Base-by-base conservation (phyloP, 2,113 vertebrate genomes). In the Regulus satrapa region DNA sequence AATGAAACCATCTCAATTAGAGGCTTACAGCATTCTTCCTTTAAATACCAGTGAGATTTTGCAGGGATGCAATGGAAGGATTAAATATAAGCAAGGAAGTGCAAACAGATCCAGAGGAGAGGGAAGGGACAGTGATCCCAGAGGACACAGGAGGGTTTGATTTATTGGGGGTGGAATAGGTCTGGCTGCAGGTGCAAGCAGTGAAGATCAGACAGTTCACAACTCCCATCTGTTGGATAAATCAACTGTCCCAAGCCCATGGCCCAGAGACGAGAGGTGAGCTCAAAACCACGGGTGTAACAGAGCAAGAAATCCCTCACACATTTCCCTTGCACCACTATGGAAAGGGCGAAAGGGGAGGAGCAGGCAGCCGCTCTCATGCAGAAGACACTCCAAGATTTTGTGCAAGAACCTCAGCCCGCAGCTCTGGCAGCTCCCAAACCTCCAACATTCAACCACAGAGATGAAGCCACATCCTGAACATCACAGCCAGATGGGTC, bases 71-170 rank as follows among this genome's bases (percentile, higher is more conserved):
- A 90, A 51, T 34, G 34, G 51, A 52, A 93, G 31, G 84, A 89
- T 93, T 91, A 91, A 91, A 85, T 76, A 72, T 38, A 92, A 89
- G 92, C 54, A 88, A 87, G 67, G 84, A 86, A 87, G 45, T 51
- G 34, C 62, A 93, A 88, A 74, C 14, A 23, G 88, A 85, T 79
- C 66, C 2, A 1, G 79, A 83, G 49, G 20, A 86, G 54, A 75
- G 29, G 61, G 48, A 43, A 82, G 82, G 56, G 71, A 52, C 14
- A 2, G 29, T 1, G 2, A 64, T 28, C 64, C 63, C 26, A 20
- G 20, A 52, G 63, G 72, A 74, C 31, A 6, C 41, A 74, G 62
- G 45, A 77, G 43, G 25, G 18, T 32, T 59, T 80, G 71, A 94
- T 93, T 77, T 88, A 87, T 4, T 5, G 0, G 54, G 58, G n/a